Evolutionary conservation across 2,113 vertebrate species (phyloP).

Genomic region (Albula glossodonta): DNA sequence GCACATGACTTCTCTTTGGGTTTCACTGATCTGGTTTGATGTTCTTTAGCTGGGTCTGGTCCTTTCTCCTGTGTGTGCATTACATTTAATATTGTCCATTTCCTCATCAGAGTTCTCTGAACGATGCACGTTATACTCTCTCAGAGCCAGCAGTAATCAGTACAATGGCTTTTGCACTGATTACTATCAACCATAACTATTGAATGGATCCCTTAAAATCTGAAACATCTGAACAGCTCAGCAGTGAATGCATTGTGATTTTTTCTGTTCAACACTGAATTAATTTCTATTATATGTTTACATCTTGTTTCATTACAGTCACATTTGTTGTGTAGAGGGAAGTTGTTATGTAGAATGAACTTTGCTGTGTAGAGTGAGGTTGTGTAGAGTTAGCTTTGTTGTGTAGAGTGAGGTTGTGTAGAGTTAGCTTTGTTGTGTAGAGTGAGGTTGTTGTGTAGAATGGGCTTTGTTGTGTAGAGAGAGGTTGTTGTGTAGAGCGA

Average conservation of each 20-base stretch:
- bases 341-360: too few relatives aligned
- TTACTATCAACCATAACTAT: neutral
- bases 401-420: too few relatives aligned
- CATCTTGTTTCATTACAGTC: neutral
- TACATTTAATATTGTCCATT: too few relatives aligned
- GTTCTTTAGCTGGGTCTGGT: neutral
- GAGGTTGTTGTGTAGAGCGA: too few relatives aligned
- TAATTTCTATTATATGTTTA: neutral
- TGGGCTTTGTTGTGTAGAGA: too few relatives aligned
- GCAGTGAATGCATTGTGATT: neutral
- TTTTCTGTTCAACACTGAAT: neutral
- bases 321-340: neutral
- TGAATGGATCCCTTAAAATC: too few relatives aligned
- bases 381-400: too few relatives aligned
- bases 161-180: neutral
- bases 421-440: too few relatives aligned
- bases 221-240: neutral
- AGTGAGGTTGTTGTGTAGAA: too few relatives aligned
- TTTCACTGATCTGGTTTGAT: neutral
- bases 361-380: too few relatives aligned
- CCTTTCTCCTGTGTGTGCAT: neutral
- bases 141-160: too few relatives aligned
- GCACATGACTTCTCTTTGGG: neutral
- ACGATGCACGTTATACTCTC: neutral
- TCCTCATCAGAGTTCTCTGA: too few relatives aligned